Percentiles rank a stretch among this genome's conserved stretches.
Conservation (phyloP, 1,140 invertebrate species). For the Drosophila repleta region DNA sequence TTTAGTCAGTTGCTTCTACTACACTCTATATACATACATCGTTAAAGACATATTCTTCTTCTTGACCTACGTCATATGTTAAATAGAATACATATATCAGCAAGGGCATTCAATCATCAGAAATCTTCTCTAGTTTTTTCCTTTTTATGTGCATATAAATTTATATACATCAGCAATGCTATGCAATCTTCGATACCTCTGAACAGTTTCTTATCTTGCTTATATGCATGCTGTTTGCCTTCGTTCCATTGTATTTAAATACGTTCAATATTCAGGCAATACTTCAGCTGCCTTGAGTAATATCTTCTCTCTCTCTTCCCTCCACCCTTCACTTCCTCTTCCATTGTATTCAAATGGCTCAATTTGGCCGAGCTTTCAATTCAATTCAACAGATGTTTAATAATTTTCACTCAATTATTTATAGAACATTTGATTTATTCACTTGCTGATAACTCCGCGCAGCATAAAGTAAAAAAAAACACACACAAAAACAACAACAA, state of each 20-base stretch:
- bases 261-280: not conserved
- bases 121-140: too few relatives aligned
- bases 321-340: not conserved
- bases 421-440: slow-evolving; percentile 54
- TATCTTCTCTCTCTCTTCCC: not conserved
- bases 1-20: too few relatives aligned
- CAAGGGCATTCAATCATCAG: too few relatives aligned
- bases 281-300: not conserved
- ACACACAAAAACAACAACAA: slow-evolving; percentile 1
- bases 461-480: slow-evolving; percentile 20
- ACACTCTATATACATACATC: too few relatives aligned
- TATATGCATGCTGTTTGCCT: not conserved
- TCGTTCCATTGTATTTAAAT: slow-evolving; percentile 1
- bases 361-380: slow-evolving; percentile 9
- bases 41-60: too few relatives aligned
- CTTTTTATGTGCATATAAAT: too few relatives aligned
- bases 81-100: too few relatives aligned
- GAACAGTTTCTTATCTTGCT: too few relatives aligned
- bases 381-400: slow-evolving; percentile 39
- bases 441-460: slow-evolving; percentile 47
- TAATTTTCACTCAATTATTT: slow-evolving; percentile 57
- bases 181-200: too few relatives aligned
- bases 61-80: too few relatives aligned
- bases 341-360: slow-evolving; percentile 22
- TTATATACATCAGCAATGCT: too few relatives aligned